Evolutionary conservation across 2,797 vertebrate genomes (phyloP).

Genomic region (Gymnocypris eckloni): DNA sequence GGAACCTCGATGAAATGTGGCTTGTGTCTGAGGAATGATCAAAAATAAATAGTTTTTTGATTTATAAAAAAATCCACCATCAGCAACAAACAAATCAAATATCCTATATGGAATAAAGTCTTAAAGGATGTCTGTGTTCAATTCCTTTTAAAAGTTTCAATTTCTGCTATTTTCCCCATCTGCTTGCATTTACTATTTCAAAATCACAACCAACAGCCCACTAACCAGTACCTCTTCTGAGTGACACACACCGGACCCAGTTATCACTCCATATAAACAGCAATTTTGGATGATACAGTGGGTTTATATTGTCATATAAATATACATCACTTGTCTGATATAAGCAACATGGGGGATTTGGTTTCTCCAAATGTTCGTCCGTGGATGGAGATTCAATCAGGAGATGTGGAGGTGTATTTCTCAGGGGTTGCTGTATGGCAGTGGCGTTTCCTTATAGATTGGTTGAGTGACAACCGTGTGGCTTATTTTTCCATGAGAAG

Average conservation of each 20-base stretch:
- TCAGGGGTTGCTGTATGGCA: slow-evolving; percentile 16
- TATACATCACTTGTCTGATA: slow-evolving; percentile 42
- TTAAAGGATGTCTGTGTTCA: slow-evolving; percentile 10
- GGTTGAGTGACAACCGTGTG: slow-evolving; percentile 16
- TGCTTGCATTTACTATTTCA: slow-evolving; percentile 8
- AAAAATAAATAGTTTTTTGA: background rate
- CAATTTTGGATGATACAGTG: slow-evolving; percentile 42
- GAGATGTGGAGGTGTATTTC: slow-evolving; percentile 39
- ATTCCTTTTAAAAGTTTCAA: background rate
- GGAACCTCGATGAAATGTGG: background rate
- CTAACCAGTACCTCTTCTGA: slow-evolving; percentile 3
- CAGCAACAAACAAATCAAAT: slow-evolving; percentile 15
- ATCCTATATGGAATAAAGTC: slow-evolving; percentile 14
- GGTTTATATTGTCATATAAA: slow-evolving; percentile 47
- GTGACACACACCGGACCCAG: slow-evolving; percentile 16
- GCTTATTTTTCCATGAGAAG: slow-evolving; percentile 36
- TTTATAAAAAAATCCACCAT: slow-evolving; percentile 7
- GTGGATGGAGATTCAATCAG: slow-evolving; percentile 43
- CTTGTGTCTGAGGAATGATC: slow-evolving; percentile 4
- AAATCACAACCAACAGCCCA: slow-evolving; percentile 8
- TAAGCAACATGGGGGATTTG: slow-evolving; percentile 40
- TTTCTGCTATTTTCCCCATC: background rate
- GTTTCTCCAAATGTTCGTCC: slow-evolving; percentile 30
- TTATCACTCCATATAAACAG: slow-evolving; percentile 37
- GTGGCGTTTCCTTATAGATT: slow-evolving; percentile 43